Base-by-base conservation (phyloP, 2,888 invertebrate species). In the Heliconius aoede region DNA sequence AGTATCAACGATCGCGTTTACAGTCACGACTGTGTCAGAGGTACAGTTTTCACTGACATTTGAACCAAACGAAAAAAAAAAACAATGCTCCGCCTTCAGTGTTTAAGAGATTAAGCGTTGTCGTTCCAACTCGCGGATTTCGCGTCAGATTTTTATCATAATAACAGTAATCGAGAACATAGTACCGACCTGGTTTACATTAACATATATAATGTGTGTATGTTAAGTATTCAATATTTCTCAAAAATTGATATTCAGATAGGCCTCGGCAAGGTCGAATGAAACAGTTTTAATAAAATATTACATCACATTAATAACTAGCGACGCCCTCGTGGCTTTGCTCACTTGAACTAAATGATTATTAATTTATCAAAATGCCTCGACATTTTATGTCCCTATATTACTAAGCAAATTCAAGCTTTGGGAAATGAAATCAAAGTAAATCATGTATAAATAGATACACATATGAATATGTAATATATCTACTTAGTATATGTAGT, bases 101-200 rank as follows among this genome's bases (percentile, higher is more conserved):
- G 21, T 28, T 18, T 72, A n/a, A 64, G 51, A 69, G 62, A 74
- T 73, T 64, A 58, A 72, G 26, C 24, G 64, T 58, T 73, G 68
- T 28, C 55, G 62, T 78, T 78, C 76, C 78, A 30, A 64, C 40
- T 69, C 69, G 76, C 55, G 40, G 73, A 60, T 40, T 65, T 65
- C 65, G 24, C 65, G 55, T 51, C 30, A 60, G 73, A 78, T 76
- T 72, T 36, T 78, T 74, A 78, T 78, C 73, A 46, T 72, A 78
- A 74, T 76, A 67, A 62, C 69, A 26, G 55, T 68, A 75, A 76
- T 78, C 30, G 68, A 76, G 78, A 78, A 58, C 76, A 40, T 68
- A 61, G 72, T 28, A 46, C 64, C 36, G 78, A 67, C 76, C 62
- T 55, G 72, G 78, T 74, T 76, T 74, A 72, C 67, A 74, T 76